These are phyloP conservation scores for Chiloscyllium punctatum DNA, from an alignment of 2,797 vertebrate genomes.

Conservation along the genomic window DNA sequence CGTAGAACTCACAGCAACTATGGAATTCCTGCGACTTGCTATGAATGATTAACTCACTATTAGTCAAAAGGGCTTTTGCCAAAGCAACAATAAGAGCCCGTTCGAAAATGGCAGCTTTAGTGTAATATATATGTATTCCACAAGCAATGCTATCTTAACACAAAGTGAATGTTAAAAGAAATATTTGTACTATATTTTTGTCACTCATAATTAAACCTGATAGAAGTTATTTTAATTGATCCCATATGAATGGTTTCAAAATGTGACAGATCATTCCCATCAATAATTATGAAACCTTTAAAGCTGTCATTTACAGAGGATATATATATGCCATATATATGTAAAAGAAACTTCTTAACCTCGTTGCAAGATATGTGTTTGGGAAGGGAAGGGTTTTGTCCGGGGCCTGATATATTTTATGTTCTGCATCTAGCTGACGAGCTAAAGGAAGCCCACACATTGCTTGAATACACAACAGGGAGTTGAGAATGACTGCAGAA, in stretches of 20 bases:
- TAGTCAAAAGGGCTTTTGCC: constrained; percentile 61
- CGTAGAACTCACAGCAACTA: constrained; percentile 66
- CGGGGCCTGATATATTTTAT: constrained; percentile 45
- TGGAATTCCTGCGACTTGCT: constrained; percentile 71
- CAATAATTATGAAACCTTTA: constrained; percentile 13
- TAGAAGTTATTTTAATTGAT: constrained; percentile 7
- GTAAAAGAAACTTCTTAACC: neutral
- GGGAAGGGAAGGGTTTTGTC: neutral
- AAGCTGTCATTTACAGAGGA: neutral
- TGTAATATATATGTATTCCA: neutral
- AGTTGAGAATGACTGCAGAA: constrained; percentile 60
- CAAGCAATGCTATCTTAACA: neutral
- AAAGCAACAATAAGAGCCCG: constrained; percentile 61
- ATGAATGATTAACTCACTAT: constrained; percentile 83
- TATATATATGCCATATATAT: too few species aligned
- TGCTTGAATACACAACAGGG: constrained; percentile 64
- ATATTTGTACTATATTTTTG: neutral
- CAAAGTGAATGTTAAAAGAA: neutral
- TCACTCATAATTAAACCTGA: constrained; percentile 5
- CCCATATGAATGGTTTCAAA: constrained; percentile 14
- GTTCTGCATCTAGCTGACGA: constrained; percentile 60
- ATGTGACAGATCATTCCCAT: neutral
- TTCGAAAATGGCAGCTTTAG: constrained; percentile 50
- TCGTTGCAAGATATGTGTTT: neutral
- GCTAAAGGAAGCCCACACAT: constrained; percentile 56